A percentile compares a stretch with the other conserved stretches of the same genome.
phyloP scores from a whole-genome alignment of 1,140 invertebrate genomes.

The Diorhabda carinulata region DNA sequence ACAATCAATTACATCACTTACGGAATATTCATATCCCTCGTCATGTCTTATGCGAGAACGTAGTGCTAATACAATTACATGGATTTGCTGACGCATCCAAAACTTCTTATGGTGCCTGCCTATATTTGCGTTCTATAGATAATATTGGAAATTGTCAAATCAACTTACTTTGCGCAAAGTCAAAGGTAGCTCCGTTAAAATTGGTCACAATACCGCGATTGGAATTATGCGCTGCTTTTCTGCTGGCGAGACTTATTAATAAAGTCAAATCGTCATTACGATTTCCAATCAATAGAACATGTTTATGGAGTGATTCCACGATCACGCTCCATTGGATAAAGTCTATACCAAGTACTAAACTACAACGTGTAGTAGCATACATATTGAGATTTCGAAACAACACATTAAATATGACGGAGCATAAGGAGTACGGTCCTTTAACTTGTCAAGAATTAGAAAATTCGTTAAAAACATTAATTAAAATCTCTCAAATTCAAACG shows the following conservation, averaged over 20 bases:
- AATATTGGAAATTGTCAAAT: neutral
- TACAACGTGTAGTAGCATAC: neutral
- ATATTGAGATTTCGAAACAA: constrained; percentile 5
- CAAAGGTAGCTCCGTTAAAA: constrained; percentile 44
- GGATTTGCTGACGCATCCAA: constrained; percentile 22
- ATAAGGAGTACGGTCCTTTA: neutral
- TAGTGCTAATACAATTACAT: constrained; percentile 17
- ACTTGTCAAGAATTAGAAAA: constrained; percentile 7
- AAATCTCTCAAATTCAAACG: constrained; percentile 9
- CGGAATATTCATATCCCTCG: constrained; percentile 8
- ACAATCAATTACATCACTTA: constrained; percentile 6
- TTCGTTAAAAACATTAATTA: constrained; percentile 7
- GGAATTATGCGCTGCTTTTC: constrained; percentile 40
- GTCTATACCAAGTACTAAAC: neutral
- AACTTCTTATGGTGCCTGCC: constrained; percentile 20
- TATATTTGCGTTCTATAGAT: constrained; percentile 20
- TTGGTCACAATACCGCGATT: constrained; percentile 37
- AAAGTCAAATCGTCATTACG: constrained; percentile 24
- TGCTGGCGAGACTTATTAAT: constrained; percentile 35
- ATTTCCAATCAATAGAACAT: constrained; percentile 30
- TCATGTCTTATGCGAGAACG: constrained; percentile 7
- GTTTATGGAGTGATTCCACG: constrained; percentile 41
- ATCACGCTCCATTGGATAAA: constrained; percentile 26
- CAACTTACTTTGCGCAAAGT: constrained; percentile 38
- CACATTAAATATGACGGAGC: neutral